Base-by-base conservation (phyloP, 2,797 vertebrate genomes). In the Avahi laniger region DNA sequence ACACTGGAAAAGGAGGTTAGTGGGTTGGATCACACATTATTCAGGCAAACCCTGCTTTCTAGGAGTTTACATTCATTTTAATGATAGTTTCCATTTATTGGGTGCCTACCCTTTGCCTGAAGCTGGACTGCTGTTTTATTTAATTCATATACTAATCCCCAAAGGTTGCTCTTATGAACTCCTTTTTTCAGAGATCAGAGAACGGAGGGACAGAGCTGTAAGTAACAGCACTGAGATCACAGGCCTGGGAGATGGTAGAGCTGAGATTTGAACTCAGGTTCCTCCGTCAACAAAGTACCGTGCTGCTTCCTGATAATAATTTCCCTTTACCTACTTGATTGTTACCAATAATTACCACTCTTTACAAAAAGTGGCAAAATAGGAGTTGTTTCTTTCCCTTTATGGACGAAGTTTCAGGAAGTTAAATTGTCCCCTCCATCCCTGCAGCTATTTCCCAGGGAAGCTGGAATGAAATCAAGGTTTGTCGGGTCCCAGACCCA, bases 361-460 rank as follows among this genome's bases (percentile, higher is more conserved):
- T 5, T 28, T 46, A 9, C 13, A 33, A 13, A 6, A 0, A 54
- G 5, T 3, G 61, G 63, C 75, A 35, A 50, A 48, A 22, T 6
- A 7, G 0, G 38, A 78, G 48, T 15, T 17, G 18, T 0, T 38
- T 38, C 33, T 93, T 93, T 57, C 54, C 92, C 35, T 48, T 61
- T 22, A 75, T 10, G 18, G 30, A 76, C 0, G 43, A 33, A 33
- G 57, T 15, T n/a, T 52, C 18, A 20, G 72, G 57, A 69, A 28
- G 54, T 20, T 43, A 28, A 15, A 10, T 1, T 7, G 13, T 26
- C 2, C 38, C 4, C 6, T 22, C 0, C 0, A 0, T 13, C 46
- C 14, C 46, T 14, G 14, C 17, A 30, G 9, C 30, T 20, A 5
- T 54, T 65, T 67, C 46, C 59, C 35, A 3, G 48, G 17, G 92